These are phyloP conservation scores for Alcedo atthis DNA, from an alignment of 2,797 vertebrate genomes.

Conservation along the genomic window DNA sequence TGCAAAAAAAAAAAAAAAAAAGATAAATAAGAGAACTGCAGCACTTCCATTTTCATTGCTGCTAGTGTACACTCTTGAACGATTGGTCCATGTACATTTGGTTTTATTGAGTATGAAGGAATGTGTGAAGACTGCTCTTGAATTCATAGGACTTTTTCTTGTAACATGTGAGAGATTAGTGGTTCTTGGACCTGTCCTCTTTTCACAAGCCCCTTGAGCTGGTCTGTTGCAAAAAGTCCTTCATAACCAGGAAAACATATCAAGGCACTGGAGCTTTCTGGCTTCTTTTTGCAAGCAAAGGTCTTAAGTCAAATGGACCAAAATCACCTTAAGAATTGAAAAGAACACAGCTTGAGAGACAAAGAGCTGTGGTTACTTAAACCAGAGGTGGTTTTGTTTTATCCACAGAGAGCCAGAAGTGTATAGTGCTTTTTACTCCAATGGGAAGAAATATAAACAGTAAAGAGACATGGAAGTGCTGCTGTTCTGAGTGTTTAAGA, in stretches of 20 bases:
- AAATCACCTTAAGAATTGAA: background rate
- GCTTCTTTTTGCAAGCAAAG: background rate
- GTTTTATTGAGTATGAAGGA: background rate
- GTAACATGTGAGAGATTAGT: background rate
- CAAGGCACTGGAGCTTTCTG: background rate
- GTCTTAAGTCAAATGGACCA: background rate
- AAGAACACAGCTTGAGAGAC: background rate
- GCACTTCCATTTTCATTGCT: conserved; percentile 37
- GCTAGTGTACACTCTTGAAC: background rate
- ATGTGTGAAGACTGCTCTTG: background rate
- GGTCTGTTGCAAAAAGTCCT: background rate
- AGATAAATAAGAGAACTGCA: background rate
- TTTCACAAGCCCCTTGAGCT: background rate
- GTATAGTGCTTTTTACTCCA: background rate
- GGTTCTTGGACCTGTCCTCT: background rate
- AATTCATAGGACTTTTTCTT: background rate
- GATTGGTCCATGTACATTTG: background rate
- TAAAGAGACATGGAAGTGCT: conserved; percentile 38
- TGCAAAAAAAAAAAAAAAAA: background rate
- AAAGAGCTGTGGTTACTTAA: background rate
- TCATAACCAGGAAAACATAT: background rate
- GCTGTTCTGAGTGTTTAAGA: conserved; percentile 46
- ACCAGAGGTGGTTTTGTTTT: background rate
- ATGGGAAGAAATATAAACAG: background rate
- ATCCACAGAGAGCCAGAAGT: background rate